Percentiles rank a stretch among this genome's conserved stretches.
phyloP scores from a whole-genome alignment of 2,888 invertebrate species.

The Agrilus cyanescens region DNA sequence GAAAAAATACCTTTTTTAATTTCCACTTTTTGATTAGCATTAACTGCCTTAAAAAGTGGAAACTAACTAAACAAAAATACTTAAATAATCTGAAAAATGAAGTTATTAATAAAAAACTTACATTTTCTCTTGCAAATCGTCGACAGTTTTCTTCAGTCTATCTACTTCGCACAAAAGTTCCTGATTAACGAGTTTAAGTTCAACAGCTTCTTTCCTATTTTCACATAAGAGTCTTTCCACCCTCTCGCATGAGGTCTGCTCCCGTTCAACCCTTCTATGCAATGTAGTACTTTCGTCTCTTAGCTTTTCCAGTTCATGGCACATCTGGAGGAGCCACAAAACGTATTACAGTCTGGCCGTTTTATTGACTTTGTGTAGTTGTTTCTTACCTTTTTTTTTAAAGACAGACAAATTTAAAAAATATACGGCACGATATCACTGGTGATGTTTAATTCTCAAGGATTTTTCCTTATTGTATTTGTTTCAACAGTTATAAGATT shows the following conservation, averaged over 20 bases:
- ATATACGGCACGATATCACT: too few species aligned
- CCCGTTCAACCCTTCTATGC: constrained; percentile 34
- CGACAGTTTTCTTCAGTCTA: constrained; percentile 42
- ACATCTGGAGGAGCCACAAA: constrained; percentile 31
- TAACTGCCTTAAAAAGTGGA: too few species aligned
- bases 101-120: constrained; percentile 26
- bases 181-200: constrained; percentile 48
- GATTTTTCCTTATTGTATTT: too few species aligned
- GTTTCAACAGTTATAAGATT: too few species aligned
- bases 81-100: too few species aligned
- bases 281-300: constrained; percentile 35
- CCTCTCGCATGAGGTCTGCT: constrained; percentile 39
- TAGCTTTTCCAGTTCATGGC: constrained; percentile 38
- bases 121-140: constrained; percentile 41
- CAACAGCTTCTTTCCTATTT: constrained; percentile 48
- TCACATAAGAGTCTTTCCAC: constrained; percentile 44
- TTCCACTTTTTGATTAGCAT: too few species aligned
- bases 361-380: too few species aligned
- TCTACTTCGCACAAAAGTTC: constrained; percentile 52
- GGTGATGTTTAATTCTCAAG: too few species aligned
- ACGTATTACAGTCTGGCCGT: neutral
- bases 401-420: too few species aligned
- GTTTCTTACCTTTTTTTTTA: too few species aligned
- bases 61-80: too few species aligned
- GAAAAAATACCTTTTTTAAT: too few species aligned